Evolutionary conservation across 2,797 vertebrate species (phyloP).

Genomic region (Trachops cirrhosus): DNA sequence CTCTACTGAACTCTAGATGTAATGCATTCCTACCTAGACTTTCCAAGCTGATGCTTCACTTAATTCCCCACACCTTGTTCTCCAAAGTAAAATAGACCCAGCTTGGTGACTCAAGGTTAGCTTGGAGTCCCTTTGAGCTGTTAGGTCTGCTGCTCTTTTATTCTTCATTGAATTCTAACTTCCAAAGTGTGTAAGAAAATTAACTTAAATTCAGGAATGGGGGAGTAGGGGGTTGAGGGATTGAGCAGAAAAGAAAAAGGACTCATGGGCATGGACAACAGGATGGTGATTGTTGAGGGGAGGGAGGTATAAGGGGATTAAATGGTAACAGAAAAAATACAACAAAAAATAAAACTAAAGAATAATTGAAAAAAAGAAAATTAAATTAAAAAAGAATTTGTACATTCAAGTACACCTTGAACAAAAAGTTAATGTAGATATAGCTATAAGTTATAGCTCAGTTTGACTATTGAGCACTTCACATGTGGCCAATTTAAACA

Average conservation of each 20-base stretch:
- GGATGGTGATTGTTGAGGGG: background rate
- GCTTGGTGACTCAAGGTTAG: background rate
- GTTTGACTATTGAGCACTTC: background rate
- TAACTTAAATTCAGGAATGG: background rate
- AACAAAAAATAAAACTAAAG: background rate
- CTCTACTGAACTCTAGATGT: background rate
- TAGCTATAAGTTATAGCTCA: background rate
- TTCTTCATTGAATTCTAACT: slow-evolving; percentile 3
- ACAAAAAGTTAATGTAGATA: background rate
- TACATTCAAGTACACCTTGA: background rate
- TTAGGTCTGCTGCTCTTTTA: background rate
- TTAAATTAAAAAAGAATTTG: background rate
- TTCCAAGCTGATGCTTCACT: background rate
- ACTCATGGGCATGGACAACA: background rate
- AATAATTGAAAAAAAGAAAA: background rate
- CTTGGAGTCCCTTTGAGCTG: background rate
- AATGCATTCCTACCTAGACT: background rate
- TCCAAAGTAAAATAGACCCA: background rate
- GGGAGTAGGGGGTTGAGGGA: background rate
- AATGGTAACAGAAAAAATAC: background rate
- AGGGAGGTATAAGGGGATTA: background rate
- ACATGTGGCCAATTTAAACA: background rate
- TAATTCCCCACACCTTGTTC: background rate
- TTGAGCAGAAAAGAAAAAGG: background rate
- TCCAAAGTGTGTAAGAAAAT: background rate